Conservation (phyloP, 35 echinoderm and acorn worm genomes). For the Anneissia japonica region DNA sequence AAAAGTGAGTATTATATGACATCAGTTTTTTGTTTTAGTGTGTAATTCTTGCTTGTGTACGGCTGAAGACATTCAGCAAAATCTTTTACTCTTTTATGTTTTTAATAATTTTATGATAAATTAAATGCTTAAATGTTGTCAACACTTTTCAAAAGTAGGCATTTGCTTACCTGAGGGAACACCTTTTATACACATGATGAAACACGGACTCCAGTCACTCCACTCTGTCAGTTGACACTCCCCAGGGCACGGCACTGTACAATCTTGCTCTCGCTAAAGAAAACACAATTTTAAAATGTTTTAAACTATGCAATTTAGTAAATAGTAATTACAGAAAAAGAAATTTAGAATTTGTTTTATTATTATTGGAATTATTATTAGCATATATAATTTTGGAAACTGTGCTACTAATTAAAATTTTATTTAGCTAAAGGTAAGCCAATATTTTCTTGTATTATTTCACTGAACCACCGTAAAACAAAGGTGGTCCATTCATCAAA, state of each 20-base stretch:
- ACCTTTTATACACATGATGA: conserved; percentile 58
- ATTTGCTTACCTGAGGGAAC: conserved; percentile 65
- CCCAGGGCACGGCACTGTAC: conserved; percentile 71
- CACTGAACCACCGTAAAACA: too few species aligned
- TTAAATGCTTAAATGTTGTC: background rate
- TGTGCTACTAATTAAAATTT: too few species aligned
- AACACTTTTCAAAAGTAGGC: background rate
- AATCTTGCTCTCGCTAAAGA: conserved; percentile 42
- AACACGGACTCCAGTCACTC: conserved; percentile 82
- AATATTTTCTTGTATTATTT: too few species aligned
- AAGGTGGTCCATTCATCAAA: too few species aligned
- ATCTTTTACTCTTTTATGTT: background rate
- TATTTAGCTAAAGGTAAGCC: too few species aligned
- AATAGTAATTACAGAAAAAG: too few species aligned
- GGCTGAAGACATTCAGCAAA: too few species aligned
- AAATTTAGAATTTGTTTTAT: too few species aligned
- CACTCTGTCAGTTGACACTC: conserved; percentile 77
- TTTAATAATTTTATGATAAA: background rate
- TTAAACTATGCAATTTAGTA: too few species aligned
- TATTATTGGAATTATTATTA: too few species aligned
- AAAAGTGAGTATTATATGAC: background rate
- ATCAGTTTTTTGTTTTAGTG: background rate
- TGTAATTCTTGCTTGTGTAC: background rate
- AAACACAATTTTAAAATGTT: too few species aligned
- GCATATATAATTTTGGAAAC: too few species aligned